Evolutionary conservation across 2,797 vertebrate species (phyloP).

Genomic region (Xenops minutus): DNA sequence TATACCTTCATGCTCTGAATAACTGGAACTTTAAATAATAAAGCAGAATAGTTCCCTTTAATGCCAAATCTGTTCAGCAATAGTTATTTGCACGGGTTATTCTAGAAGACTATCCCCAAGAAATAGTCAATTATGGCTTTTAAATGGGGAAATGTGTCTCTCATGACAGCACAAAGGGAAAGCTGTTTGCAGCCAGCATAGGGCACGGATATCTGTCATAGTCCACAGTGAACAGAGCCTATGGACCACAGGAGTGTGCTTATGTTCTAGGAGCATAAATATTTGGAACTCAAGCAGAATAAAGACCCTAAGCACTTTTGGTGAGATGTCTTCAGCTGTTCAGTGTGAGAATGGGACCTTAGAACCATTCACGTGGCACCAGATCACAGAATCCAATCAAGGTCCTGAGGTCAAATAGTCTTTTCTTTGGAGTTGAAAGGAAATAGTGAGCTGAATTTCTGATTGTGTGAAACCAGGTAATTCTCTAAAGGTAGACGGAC

Average conservation of each 20-base stretch:
- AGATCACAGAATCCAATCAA: not conserved
- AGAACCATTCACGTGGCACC: not conserved
- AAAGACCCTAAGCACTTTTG: not conserved
- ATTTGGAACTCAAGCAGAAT: not conserved
- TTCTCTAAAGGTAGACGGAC: not conserved
- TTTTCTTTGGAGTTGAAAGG: not conserved
- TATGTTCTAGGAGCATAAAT: not conserved
- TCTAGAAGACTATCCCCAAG: not conserved
- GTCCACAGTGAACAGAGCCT: not conserved
- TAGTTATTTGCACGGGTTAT: not conserved
- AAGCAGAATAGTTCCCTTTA: not conserved
- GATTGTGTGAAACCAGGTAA: not conserved
- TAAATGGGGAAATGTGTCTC: not conserved
- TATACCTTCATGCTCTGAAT: not conserved
- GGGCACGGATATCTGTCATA: not conserved
- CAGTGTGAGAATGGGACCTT: not conserved
- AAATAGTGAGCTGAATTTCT: not conserved
- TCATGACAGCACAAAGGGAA: not conserved
- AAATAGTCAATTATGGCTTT: not conserved
- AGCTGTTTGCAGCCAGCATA: not conserved
- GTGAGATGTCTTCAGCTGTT: not conserved
- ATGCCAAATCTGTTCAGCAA: not conserved
- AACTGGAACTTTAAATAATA: not conserved
- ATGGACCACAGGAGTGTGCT: rapidly evolving
- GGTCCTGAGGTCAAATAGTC: not conserved